A percentile compares a stretch with the other conserved stretches of the same genome.
phyloP scores from a whole-genome alignment of 1,140 invertebrate species.

The Schlechtendalia chinensis region DNA sequence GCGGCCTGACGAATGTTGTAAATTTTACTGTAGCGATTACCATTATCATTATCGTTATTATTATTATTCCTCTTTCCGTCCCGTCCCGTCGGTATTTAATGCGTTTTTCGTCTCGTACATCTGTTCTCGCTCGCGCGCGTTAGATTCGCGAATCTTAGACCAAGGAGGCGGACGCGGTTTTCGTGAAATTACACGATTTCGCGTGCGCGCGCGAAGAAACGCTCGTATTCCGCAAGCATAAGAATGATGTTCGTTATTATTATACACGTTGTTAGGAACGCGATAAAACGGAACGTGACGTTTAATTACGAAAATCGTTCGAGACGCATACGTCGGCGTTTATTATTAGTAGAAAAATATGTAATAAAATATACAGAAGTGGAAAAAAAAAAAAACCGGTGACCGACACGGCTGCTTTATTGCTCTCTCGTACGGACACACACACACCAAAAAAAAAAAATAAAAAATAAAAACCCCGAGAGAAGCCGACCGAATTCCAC shows the following conservation, averaged over 20 bases:
- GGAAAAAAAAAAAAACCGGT: neutral
- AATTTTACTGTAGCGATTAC: conserved; percentile 11
- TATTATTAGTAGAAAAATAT: neutral
- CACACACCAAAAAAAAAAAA: neutral
- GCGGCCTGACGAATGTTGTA: neutral
- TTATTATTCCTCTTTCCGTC: neutral
- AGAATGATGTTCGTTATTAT: no score
- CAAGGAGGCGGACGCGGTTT: no score
- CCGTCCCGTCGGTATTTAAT: neutral
- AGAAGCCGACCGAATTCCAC: conserved; percentile 22
- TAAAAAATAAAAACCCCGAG: neutral
- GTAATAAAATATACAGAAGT: neutral
- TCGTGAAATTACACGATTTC: no score
- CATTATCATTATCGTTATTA: neutral
- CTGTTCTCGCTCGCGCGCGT: no score
- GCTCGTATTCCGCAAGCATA: no score
- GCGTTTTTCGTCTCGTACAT: neutral
- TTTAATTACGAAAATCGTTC: neutral
- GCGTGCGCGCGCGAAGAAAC: no score
- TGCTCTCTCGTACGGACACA: neutral
- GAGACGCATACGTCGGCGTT: neutral
- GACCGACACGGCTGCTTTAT: neutral
- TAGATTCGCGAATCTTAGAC: no score
- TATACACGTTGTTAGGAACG: no score
- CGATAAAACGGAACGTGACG: neutral